Conservation (phyloP, 2,797 vertebrate species). For the Lerista edwardsae region DNA sequence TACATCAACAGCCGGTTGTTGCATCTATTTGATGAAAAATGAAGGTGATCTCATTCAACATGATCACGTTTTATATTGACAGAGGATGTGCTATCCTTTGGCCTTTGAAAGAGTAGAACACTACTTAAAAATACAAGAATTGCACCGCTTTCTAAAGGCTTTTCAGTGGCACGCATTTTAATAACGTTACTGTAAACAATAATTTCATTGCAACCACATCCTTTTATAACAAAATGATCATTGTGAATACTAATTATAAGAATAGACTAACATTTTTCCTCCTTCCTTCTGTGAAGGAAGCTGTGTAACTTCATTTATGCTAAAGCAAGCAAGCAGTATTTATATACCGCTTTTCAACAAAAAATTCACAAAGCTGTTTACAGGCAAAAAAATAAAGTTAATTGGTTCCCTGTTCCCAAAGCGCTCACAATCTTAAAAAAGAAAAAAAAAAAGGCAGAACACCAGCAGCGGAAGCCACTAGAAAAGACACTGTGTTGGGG, state of each 20-base stretch:
- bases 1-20: neutral
- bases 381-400: too few species aligned
- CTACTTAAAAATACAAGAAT: neutral
- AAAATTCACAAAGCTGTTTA: too few species aligned
- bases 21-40: neutral
- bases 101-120: conserved; percentile 11
- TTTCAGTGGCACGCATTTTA: conserved; percentile 27
- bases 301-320: conserved; percentile 31
- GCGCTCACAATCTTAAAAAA: too few species aligned
- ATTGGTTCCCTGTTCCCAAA: too few species aligned
- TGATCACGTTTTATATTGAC: neutral
- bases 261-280: conserved; percentile 5
- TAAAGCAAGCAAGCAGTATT: too few species aligned
- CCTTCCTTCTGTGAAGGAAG: conserved; percentile 10
- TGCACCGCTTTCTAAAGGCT: neutral
- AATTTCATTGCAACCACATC: neutral
- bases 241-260: neutral
- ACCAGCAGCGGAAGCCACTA: too few species aligned
- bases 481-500: too few species aligned
- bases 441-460: too few species aligned
- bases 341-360: too few species aligned
- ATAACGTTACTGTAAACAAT: neutral
- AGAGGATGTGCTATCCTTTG: neutral
- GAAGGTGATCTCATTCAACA: neutral
- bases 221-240: too few species aligned